Evolutionary conservation across 2,888 invertebrate species (phyloP).

Genomic region (Euclidia mi): DNA sequence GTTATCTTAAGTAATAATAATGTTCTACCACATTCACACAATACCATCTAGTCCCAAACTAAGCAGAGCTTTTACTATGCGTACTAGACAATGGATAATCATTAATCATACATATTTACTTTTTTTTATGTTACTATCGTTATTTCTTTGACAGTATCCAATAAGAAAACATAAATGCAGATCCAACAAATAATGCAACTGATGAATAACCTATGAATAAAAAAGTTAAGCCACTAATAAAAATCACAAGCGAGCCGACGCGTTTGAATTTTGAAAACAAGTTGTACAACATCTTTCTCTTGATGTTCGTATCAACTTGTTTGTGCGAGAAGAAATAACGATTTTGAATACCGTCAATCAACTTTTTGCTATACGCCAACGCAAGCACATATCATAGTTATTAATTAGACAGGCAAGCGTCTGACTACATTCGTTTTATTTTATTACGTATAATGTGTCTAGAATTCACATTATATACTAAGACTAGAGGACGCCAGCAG

Average conservation of each 20-base stretch:
- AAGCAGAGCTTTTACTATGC: too few relatives aligned
- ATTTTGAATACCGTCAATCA: constrained; percentile 10
- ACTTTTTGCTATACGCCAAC: not conserved
- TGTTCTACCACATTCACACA: too few relatives aligned
- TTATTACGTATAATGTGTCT: too few relatives aligned
- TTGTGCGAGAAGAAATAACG: constrained; percentile 3
- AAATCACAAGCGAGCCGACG: constrained; percentile 11
- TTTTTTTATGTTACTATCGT: too few relatives aligned
- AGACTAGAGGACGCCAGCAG: too few relatives aligned
- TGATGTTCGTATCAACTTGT: constrained; percentile 30
- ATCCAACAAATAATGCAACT: not conserved
- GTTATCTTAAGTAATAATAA: too few relatives aligned
- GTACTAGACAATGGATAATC: too few relatives aligned
- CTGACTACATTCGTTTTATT: not conserved
- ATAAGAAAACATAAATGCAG: not conserved
- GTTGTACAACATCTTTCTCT: constrained; percentile 47
- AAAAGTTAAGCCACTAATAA: constrained; percentile 15
- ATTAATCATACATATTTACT: too few relatives aligned
- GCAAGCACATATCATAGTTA: not conserved
- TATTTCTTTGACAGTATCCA: too few relatives aligned
- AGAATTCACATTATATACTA: too few relatives aligned
- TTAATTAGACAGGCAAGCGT: not conserved
- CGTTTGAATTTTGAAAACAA: constrained; percentile 31
- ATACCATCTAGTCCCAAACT: too few relatives aligned
- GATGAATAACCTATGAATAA: constrained; percentile 10